phyloP scores from a whole-genome alignment of 2,888 invertebrate species.

The Leptarthrus brevirostris region DNA sequence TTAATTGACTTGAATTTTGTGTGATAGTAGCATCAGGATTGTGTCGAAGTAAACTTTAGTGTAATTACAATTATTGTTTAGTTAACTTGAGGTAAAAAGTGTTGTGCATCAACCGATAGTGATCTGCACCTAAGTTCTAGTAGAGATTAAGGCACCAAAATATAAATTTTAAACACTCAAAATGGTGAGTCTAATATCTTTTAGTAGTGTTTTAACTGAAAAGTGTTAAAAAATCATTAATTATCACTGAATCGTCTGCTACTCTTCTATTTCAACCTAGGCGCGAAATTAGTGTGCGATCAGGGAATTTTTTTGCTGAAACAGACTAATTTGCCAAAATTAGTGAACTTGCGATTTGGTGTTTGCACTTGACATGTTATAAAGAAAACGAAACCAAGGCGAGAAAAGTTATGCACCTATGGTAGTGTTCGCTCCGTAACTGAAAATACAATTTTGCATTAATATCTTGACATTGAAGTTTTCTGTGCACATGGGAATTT shows the following conservation, averaged over 20 bases:
- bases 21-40: neutral
- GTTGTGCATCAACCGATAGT: constrained; percentile 8
- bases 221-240: constrained; percentile 15
- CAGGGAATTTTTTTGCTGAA: constrained; percentile 10
- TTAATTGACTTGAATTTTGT: neutral
- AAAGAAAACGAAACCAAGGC: neutral
- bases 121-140: too few species aligned
- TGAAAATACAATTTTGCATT: too few species aligned
- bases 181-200: constrained; percentile 16
- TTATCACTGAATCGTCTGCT: constrained; percentile 1
- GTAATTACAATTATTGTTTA: constrained; percentile 8
- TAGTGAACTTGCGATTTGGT: neutral
- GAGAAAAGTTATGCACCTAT: neutral
- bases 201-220: neutral
- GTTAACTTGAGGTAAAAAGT: neutral
- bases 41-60: constrained; percentile 5
- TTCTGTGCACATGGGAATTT: too few species aligned
- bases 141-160: too few species aligned
- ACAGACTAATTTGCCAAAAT: neutral
- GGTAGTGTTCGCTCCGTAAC: too few species aligned
- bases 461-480: too few species aligned
- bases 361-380: neutral
- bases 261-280: constrained; percentile 3
- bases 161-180: too few species aligned
- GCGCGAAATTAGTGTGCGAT: constrained; percentile 4